Base-by-base conservation (phyloP, 2,113 vertebrate species). In the Gymnogyps californianus region DNA sequence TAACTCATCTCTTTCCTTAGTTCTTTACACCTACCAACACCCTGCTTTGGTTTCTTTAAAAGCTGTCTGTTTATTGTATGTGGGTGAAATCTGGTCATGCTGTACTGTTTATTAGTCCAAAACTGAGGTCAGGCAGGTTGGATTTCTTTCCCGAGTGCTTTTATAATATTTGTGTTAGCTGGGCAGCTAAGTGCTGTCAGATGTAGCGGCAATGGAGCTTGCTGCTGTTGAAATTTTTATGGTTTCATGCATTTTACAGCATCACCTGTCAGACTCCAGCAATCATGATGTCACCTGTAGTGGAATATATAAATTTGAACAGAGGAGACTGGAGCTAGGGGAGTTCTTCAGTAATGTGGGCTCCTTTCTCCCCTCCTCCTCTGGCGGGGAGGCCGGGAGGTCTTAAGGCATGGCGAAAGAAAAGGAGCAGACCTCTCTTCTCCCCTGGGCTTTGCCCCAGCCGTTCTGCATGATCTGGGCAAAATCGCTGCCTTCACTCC, bases 201-300 rank as follows among this genome's bases (percentile, higher is more conserved):
- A 95, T 95, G 93, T 46, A 93, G 93, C 9, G 47, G 88, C 94
- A 94, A 77, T 96, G 95, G 94, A 93, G 94, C 95, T 97, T 96
- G 96, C 95, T 94, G 97, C 95, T 96, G 95, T 75, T 97, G 95
- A 97, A 95, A 97, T 96, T 97, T 96, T 95, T 97, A 97, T 97
- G 94, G 93, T 97, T 97, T 95, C 94, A 90, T 96, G 97, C 96
- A 95, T 96, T 97, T 97, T 96, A 97, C 93, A 96, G 96, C 96
- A 95, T 97, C 96, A 96, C 95, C 96, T 97, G 96, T 95, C 96
- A 96, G 96, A 87, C 78, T 96, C 89, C 94, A 70, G 94, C 89
- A 96, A 83, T 94, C 91, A 94, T 97, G 96, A 97, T 97, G 95
- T 97, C 96, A 97, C 96, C 87, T 97, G 96, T 55, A 94, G 89